Percentiles rank a stretch among this genome's conserved stretches.
These are phyloP conservation scores for Pandemis heparana DNA, from an alignment of 2,888 invertebrate species.

Conservation along the genomic window DNA sequence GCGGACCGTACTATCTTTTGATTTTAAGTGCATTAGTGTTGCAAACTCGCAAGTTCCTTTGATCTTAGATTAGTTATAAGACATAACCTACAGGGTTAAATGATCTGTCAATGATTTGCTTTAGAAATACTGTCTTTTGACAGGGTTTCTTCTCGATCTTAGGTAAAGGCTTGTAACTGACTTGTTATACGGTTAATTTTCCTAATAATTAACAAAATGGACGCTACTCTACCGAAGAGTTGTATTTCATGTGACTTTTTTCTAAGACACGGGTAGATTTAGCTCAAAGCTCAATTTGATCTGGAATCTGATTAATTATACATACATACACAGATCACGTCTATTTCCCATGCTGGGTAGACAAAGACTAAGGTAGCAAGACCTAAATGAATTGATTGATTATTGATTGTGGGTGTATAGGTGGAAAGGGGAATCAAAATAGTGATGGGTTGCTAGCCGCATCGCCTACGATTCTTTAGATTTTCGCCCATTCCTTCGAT, in stretches of 20 bases:
- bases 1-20: not conserved
- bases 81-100: not conserved
- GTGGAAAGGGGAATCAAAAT: too few relatives aligned
- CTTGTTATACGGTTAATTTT: not conserved
- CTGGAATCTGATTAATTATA: not conserved
- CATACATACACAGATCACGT: too few relatives aligned
- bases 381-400: too few relatives aligned
- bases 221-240: not conserved
- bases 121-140: slow-evolving; percentile 1
- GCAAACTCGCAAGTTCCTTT: not conserved
- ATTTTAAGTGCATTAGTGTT: not conserved
- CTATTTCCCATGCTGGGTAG: too few relatives aligned
- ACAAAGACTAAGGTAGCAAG: too few relatives aligned
- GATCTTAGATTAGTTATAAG: not conserved
- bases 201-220: not conserved
- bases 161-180: not conserved
- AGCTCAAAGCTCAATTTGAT: slow-evolving; percentile 8
- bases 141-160: not conserved
- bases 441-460: too few relatives aligned
- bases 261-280: not conserved
- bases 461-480: too few relatives aligned
- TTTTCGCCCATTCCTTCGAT: too few relatives aligned
- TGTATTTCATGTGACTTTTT: not conserved
- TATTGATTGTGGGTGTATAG: too few relatives aligned
- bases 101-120: not conserved